A percentile compares a stretch with the other conserved stretches of the same genome.
phyloP scores from a whole-genome alignment of 2,797 vertebrate genomes.

The Calcarius lapponicus region DNA sequence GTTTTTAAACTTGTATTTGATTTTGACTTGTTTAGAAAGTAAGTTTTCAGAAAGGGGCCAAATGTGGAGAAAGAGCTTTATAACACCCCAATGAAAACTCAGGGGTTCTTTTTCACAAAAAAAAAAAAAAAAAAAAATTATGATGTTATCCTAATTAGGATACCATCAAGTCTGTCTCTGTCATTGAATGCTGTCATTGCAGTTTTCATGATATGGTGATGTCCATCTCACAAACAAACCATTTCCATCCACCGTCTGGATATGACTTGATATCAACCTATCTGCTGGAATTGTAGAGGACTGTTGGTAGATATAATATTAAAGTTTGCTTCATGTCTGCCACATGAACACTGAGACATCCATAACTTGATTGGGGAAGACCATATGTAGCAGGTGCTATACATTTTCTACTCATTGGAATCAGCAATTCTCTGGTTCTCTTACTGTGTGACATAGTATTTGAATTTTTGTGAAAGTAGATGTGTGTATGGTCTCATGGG shows the following conservation, averaged over 20 bases:
- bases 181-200: background rate
- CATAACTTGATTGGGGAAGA: background rate
- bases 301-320: background rate
- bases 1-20: background rate
- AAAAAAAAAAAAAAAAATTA: background rate
- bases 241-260: background rate
- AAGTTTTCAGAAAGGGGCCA: background rate
- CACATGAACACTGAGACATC: background rate
- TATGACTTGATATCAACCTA: background rate
- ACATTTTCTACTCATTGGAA: background rate
- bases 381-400: background rate
- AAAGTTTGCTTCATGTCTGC: background rate
- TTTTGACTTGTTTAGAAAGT: background rate
- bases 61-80: background rate
- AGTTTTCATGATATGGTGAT: background rate
- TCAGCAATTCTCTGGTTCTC: background rate
- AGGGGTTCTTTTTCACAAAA: background rate
- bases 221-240: background rate
- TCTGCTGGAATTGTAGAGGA: background rate
- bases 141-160: background rate
- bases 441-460: background rate
- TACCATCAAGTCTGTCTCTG: background rate
- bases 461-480: background rate
- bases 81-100: background rate
- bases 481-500: background rate